These are phyloP conservation scores for Teleiodes luculella DNA, from an alignment of 2,888 invertebrate genomes.

Conservation along the genomic window DNA sequence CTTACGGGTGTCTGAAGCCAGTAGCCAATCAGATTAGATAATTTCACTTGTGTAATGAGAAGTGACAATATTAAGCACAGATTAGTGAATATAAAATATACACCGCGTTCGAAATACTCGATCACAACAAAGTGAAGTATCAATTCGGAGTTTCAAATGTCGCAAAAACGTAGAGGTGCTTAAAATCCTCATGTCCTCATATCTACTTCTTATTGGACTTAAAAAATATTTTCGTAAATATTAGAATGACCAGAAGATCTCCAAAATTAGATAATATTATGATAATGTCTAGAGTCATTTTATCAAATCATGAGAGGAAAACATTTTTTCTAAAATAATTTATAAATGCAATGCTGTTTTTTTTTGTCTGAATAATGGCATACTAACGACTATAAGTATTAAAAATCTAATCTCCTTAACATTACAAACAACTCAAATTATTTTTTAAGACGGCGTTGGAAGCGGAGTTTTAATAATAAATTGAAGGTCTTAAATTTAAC, in stretches of 20 bases:
- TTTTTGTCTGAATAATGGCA: too few relatives aligned
- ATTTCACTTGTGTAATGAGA: conserved; percentile 12
- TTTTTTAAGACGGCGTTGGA: background rate
- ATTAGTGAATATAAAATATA: background rate
- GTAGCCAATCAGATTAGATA: conserved; percentile 23
- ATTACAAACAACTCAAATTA: background rate
- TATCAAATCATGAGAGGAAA: too few relatives aligned
- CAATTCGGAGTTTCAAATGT: too few relatives aligned
- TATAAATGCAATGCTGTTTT: too few relatives aligned
- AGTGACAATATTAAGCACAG: conserved; percentile 1
- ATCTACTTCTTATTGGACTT: too few relatives aligned
- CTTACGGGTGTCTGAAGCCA: background rate
- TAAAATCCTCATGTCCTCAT: too few relatives aligned
- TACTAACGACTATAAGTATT: background rate
- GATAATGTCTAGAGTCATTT: too few relatives aligned
- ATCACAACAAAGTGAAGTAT: too few relatives aligned
- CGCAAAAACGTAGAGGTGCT: background rate
- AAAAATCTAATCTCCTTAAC: background rate
- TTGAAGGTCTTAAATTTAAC: background rate
- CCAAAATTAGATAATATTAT: too few relatives aligned
- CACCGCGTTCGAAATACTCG: background rate
- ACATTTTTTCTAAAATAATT: too few relatives aligned
- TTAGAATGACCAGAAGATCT: too few relatives aligned
- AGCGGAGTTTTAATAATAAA: background rate
- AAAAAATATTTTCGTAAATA: too few relatives aligned